Evolutionary conservation across 92 coral and sea anemone species (phyloP), one percentile per base, ranked within the genome.

Genomic region (Epizoanthus illoricatus): DNA sequence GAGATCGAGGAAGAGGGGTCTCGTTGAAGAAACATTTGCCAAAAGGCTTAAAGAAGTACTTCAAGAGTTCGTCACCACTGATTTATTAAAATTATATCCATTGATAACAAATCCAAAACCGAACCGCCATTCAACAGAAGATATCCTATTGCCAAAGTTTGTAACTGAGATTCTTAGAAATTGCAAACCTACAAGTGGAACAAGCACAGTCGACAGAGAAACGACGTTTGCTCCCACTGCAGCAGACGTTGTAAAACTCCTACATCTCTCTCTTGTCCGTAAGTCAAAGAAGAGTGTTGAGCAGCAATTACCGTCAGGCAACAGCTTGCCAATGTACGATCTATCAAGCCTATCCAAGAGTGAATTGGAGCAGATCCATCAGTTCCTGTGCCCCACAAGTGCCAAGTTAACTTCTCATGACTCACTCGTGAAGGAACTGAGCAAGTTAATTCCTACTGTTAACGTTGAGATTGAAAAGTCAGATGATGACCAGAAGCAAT

Each of bases 261-360:
- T 76, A 23, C 36, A 40, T 47, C 82, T 76, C 18, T 76, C 82
- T n/a, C 68, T 36, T 24, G 71, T 59, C 33, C 70, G 82, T 17
- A 28, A 76, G 36, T 24, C 64, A 17, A 76, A 58, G 70, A 36
- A 12, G 15, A 75, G 16, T 4, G 12, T 52, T 33, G 54, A 62
- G 1, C 20, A 23, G 16, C 36, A 36, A 7, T 47, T 49, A 8
- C 59, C 18, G 5, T 24, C 68, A 17, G 9, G 24, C 63, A 4
- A 42, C 19, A 69, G 17, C 20, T 21, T 76, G 17, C 71, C 82
- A 0, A 60, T 76, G 10, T 76, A 76, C 19, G 82, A 76, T 47
- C 54, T 76, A 17, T 76, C 82, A 18, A 58, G 82, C 82, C 33
- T 76, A 52, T 59, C 82, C 39, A 4, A 10, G 10, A 76, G 71